Base-by-base conservation (phyloP, 2,797 vertebrate species). In the Crocodylus rhombifer region DNA sequence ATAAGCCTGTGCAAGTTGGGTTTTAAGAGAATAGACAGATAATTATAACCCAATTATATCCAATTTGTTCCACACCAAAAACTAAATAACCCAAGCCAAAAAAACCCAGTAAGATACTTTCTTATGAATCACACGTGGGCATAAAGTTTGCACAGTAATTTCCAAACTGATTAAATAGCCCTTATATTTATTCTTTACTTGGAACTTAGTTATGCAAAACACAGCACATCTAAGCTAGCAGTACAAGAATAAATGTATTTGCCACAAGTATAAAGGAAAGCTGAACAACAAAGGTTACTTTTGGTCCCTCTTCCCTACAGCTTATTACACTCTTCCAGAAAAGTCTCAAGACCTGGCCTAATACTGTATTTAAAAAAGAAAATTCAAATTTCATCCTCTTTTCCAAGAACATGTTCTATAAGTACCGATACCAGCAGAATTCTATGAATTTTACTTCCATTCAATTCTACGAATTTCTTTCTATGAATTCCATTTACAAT, bases 181-280 rank as follows among this genome's bases (percentile, higher is more conserved):
- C 87, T 71, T 95, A 95, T 88, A 88, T 93, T 88, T 62, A 62
- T 62, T 62, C 57, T 75, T 51, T 62, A 62, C 33, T 79, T 69
- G 57, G 61, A 93, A 26, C 14, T 93, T 94, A 96, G 91, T 95
- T 94, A 96, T 79, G 90, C 89, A 95, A 95, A 73, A 96, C 92
- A 69, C 0, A 67, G 88, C 90, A 83, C 75, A 90, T 96, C 82
- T 88, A 90, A 94, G 95, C 94, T 91, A 95, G 87, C 76, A 93
- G 73, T 90, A 93, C 28, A n/a, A 51, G 0, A 20, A 58, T 83
- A 60, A 56, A 51, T 79, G 91, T 86, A 83, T 95, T 95, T 87
- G 95, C 94, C 96, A 95, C 51, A 2, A 80, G 69, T 91, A 93
- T 96, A 92, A 79, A 95, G 88, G 87, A 96, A 93, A 58, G 8